Evolutionary conservation across 2,797 vertebrate genomes (phyloP), one percentile per base, ranked within the genome.

Genomic region (Mus caroli): DNA sequence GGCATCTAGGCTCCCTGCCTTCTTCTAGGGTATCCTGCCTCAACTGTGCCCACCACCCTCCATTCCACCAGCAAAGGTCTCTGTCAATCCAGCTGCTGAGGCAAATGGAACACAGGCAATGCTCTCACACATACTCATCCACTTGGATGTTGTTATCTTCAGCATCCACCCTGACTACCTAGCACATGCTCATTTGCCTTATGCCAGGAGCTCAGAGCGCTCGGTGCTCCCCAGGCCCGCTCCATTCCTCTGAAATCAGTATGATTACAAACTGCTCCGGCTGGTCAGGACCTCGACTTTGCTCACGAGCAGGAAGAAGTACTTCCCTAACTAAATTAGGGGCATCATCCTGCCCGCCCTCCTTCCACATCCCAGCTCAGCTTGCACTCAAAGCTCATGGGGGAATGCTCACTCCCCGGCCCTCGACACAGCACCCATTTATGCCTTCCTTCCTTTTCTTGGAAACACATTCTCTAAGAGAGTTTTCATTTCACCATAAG

Each of bases 231-330:
- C 37, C 37, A 19, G 77, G 46, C 19, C 4, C n/a, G 88, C n/a
- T 78, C 50, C 31, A 60, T 2, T 88, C 91, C 76, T 89, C 43
- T 62, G 71, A 96, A 88, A 92, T 62, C 1, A 50, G 67, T 34
- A 40, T 26, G 40, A 96, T 24, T 34, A 54, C 11, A 93, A 88
- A 90, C 52, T 37, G 34, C 50, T 28, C 31, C 82, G 43, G 64
- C 89, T 43, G 86, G 67, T 52, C 52, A 62, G 37, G 62, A 73
- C 50, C 31, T 40, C 80, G 9, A 50, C 37, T 92, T 87, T 94
- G 91, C 80, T 97, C 78, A 64, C 22, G 67, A 2, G 40, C 43
- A 91, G 54, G 58, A 90, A 83, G n/a, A 46, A 54, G 43, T 56
- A 54, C 34, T 86, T 88, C 12, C 69, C 6, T 73, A 82, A 95